phyloP scores from a whole-genome alignment of 2,888 invertebrate genomes.

The Adineta ricciae region DNA sequence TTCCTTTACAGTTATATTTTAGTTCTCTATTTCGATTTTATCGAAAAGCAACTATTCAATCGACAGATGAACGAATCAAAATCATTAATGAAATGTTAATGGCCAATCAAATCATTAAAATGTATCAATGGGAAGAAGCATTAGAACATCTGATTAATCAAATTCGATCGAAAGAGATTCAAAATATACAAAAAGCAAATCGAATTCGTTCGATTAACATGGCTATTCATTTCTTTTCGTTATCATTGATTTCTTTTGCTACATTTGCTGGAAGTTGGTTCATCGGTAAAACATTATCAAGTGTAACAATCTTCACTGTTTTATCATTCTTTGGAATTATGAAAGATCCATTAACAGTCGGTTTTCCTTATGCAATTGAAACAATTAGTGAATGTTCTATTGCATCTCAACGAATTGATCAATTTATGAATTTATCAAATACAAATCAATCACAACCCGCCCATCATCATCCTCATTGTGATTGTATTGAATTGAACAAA shows the following conservation, averaged over 20 bases:
- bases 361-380: background rate
- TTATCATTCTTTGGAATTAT: constrained; percentile 35
- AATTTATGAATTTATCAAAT: background rate
- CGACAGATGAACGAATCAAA: constrained; percentile 77
- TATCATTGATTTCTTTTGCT: constrained; percentile 70
- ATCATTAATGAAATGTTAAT: constrained; percentile 87
- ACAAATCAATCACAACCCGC: background rate
- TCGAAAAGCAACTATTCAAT: constrained; percentile 63
- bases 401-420: background rate
- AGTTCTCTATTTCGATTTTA: constrained; percentile 50
- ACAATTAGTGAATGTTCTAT: background rate
- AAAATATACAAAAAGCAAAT: constrained; percentile 53
- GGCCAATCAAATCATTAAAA: constrained; percentile 82
- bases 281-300: constrained; percentile 59
- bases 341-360: background rate
- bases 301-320: constrained; percentile 51
- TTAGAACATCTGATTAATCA: constrained; percentile 69
- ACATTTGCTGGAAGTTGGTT: constrained; percentile 68
- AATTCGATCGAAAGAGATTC: constrained; percentile 60
- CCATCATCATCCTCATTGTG: too few species aligned
- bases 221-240: constrained; percentile 63
- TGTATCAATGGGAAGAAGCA: constrained; percentile 54
- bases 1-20: constrained; percentile 67
- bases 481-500: background rate
- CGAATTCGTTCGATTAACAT: constrained; percentile 55